These are phyloP conservation scores for Euglossa dilemma DNA, from an alignment of 1,140 invertebrate genomes.

Conservation along the genomic window DNA sequence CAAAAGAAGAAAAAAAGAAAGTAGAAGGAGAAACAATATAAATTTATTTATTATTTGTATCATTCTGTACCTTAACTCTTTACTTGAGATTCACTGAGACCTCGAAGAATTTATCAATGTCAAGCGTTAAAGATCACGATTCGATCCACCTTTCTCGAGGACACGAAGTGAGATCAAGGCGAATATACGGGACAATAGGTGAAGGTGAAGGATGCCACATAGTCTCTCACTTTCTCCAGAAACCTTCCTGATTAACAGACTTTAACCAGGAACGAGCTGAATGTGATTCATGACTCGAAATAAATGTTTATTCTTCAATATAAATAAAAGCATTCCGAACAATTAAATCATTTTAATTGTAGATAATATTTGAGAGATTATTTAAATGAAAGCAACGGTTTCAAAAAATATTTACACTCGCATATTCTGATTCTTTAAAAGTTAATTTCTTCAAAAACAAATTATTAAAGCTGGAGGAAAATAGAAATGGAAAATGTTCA, in stretches of 20 bases:
- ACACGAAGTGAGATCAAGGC: constrained; percentile 63
- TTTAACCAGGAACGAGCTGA: background rate
- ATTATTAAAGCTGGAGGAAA: too few species aligned
- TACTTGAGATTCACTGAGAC: too few species aligned
- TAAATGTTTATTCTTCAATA: background rate
- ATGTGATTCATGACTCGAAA: background rate
- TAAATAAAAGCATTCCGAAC: fast-evolving
- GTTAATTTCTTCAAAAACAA: background rate
- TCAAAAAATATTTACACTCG: too few species aligned
- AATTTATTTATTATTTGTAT: too few species aligned
- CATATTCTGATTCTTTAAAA: background rate
- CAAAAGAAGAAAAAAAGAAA: too few species aligned
- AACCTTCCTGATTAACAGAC: constrained; percentile 57
- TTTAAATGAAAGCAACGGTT: background rate
- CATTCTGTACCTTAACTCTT: background rate
- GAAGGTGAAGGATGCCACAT: constrained; percentile 78
- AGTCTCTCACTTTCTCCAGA: constrained; percentile 76
- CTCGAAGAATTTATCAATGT: background rate
- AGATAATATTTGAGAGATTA: background rate
- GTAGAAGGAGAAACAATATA: too few species aligned
- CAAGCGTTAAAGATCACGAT: background rate
- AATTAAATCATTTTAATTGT: background rate
- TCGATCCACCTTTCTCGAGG: constrained; percentile 20
- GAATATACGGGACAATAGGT: constrained; percentile 69
- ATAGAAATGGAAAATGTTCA: too few species aligned